A percentile compares a stretch with the other conserved stretches of the same genome.
These are phyloP conservation scores for Pachypeltis micranthus DNA, from an alignment of 1,140 invertebrate species.

Conservation along the genomic window DNA sequence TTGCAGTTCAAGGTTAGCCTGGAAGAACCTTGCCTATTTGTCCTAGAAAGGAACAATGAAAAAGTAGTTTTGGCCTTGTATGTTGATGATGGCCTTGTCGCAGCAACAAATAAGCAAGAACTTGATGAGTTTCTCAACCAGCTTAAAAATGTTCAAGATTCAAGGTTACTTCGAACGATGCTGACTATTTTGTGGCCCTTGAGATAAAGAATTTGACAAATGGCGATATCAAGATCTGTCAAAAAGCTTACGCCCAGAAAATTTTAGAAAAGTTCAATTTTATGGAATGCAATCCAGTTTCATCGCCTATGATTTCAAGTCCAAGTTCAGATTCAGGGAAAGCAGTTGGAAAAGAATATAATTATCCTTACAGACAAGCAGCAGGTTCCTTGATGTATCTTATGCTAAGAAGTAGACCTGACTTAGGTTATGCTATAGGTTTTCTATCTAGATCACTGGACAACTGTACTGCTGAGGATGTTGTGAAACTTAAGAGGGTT, in stretches of 20 bases:
- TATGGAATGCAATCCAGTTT: constrained; percentile 31
- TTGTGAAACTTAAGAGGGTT: constrained; percentile 30
- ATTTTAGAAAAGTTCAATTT: constrained; percentile 32
- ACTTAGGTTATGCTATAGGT: constrained; percentile 25
- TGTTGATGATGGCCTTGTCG: background rate
- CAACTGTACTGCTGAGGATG: constrained; percentile 31
- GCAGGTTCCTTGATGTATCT: constrained; percentile 34
- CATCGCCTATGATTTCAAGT: constrained; percentile 29
- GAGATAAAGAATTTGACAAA: constrained; percentile 6
- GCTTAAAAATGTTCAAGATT: background rate
- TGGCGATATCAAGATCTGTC: constrained; percentile 28
- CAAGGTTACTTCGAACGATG: background rate
- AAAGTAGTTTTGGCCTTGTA: background rate
- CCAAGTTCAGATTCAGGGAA: constrained; percentile 25
- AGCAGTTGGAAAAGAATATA: constrained; percentile 21
- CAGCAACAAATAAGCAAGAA: background rate
- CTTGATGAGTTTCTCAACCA: background rate
- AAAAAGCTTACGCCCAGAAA: constrained; percentile 30
- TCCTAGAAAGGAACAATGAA: background rate
- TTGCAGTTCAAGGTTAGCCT: background rate
- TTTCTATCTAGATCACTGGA: constrained; percentile 28
- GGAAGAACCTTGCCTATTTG: background rate
- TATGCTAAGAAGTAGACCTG: constrained; percentile 34
- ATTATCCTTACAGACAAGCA: constrained; percentile 33
- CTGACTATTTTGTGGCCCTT: background rate